These are phyloP conservation scores for Anagrus nilaparvatae DNA, from an alignment of 1,140 invertebrate species.

Conservation along the genomic window DNA sequence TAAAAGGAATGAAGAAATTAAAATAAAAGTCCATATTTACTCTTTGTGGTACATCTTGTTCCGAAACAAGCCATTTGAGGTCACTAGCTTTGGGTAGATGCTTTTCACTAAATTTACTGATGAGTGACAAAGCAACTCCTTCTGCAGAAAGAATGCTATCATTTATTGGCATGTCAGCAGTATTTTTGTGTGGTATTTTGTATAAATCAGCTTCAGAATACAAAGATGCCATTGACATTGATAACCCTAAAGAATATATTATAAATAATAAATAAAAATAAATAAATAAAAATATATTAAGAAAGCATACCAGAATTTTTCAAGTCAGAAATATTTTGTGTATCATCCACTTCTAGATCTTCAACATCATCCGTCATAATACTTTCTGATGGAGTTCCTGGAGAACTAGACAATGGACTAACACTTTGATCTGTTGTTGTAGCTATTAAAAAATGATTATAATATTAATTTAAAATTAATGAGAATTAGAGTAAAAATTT, in stretches of 20 bases:
- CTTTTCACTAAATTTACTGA: conserved; percentile 67
- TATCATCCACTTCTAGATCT: conserved; percentile 43
- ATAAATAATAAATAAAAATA: background rate
- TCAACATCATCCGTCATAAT: conserved; percentile 46
- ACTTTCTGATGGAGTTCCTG: conserved; percentile 38
- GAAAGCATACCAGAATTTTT: conserved; percentile 30
- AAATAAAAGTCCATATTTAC: conserved; percentile 32
- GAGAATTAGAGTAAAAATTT: conserved; percentile 18
- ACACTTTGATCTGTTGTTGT: conserved; percentile 45
- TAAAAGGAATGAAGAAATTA: background rate
- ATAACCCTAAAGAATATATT: conserved; percentile 44
- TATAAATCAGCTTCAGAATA: conserved; percentile 49
- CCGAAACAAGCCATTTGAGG: conserved; percentile 73
- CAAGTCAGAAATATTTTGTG: conserved; percentile 35
- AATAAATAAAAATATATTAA: background rate
- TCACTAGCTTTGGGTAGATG: conserved; percentile 69
- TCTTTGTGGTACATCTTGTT: conserved; percentile 66
- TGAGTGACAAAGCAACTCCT: conserved; percentile 64
- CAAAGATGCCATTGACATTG: conserved; percentile 52
- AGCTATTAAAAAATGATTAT: conserved; percentile 20
- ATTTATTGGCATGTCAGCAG: conserved; percentile 30
- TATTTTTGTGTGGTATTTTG: conserved; percentile 21
- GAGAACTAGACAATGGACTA: conserved; percentile 44
- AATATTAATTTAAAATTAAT: conserved; percentile 3
- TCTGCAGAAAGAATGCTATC: conserved; percentile 56